Conservation (phyloP, 2,888 invertebrate genomes). For the Meganola albula region DNA sequence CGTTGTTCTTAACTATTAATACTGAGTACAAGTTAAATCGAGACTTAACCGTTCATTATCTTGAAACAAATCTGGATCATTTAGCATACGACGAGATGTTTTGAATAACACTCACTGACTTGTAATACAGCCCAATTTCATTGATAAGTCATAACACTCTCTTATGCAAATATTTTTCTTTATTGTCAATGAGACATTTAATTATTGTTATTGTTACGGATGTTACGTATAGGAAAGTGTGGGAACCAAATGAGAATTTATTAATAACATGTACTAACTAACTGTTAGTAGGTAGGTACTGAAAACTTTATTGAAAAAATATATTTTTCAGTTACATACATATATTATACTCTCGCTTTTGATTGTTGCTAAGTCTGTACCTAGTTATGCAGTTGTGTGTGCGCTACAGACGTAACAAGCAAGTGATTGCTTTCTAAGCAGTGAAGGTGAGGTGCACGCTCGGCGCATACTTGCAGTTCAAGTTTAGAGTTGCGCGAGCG, state of each 20-base stretch:
- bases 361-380: slow-evolving; percentile 43
- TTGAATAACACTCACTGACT: slow-evolving; percentile 40
- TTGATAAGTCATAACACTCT: slow-evolving; percentile 49
- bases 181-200: slow-evolving; percentile 44
- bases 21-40: too few species aligned
- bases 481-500: slow-evolving; percentile 63
- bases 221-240: slow-evolving; percentile 42
- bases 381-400: slow-evolving; percentile 38
- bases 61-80: slow-evolving; percentile 10
- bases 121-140: slow-evolving; percentile 45
- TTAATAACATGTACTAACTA: slow-evolving; percentile 20
- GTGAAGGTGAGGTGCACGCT: slow-evolving; percentile 70
- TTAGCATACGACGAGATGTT: slow-evolving; percentile 35
- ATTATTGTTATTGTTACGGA: slow-evolving; percentile 41
- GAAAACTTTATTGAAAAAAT: too few species aligned
- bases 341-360: slow-evolving; percentile 74
- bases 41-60: too few species aligned
- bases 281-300: too few species aligned
- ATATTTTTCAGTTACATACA: too few species aligned
- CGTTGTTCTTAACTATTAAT: too few species aligned
- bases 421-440: slow-evolving; percentile 75
- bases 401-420: slow-evolving; percentile 59
- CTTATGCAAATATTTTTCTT: slow-evolving; percentile 56
- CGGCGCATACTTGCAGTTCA: slow-evolving; percentile 64
- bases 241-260: slow-evolving; percentile 30